Evolutionary conservation across 2,113 vertebrate genomes (phyloP), one percentile per base, ranked within the genome.

Genomic region (Spea multiplicata): DNA sequence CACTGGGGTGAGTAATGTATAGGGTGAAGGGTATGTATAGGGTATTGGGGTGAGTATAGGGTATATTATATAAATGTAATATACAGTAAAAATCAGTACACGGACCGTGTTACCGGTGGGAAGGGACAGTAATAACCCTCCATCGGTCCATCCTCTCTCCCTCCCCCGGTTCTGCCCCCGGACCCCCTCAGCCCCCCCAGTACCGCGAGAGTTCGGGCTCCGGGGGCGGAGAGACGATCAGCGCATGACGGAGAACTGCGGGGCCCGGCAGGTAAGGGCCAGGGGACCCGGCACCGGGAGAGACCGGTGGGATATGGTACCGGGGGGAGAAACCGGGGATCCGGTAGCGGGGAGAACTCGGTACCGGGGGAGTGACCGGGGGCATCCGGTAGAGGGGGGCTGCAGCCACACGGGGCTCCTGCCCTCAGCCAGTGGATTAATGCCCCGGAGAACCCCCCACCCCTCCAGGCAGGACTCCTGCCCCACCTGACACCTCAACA

Each of bases 131-230:
- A 1, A 10, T 53, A 6, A 14, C 14, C 14, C 14, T n/a, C 59
- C 14, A n/a, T 5, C 59, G 10, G 59, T 1, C 10, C 14, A 8
- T n/a, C 59, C 49, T 44, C 67, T 71, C 55, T 59, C 68, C 16
- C 68, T 64, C 67, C 64, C 50, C 44, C 64, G 48, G 49, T 76
- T 52, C 65, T 71, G 44, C 48, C 65, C 17, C 14, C 55, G 14
- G 17, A n/a, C 65, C 70, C n/a, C 71, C 80, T 47, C 30, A 30
- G 30, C 30, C 30, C 76, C 49, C 65, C 3, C 12, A 53, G 66
- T 68, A 68, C 16, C 44, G 83, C 82, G 69, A 75, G 84, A 87
- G 86, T 84, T 71, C 48, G 47, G 67, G 76, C 47, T 78, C 76
- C 76, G 76, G 57, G 69, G 76, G 68, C 47, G 68, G 79, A 64